Evolutionary conservation across 2,888 invertebrate species (phyloP).

Genomic region (Nymphalis c-album): DNA sequence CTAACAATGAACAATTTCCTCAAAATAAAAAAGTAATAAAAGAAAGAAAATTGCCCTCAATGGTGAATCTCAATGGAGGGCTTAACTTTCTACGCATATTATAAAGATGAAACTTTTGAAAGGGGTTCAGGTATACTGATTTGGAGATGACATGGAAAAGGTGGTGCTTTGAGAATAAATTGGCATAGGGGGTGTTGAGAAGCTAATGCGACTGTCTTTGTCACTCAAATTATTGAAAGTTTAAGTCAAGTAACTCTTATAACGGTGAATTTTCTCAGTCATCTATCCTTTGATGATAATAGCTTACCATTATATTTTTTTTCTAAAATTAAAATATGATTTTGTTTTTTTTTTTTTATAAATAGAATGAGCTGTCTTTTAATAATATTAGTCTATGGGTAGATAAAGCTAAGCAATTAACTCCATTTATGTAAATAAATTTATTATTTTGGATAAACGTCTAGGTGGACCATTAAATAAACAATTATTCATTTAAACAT

Average conservation of each 20-base stretch:
- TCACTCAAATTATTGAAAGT: constrained; percentile 37
- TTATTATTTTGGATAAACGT: too few species aligned
- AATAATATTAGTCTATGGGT: too few species aligned
- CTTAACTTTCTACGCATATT: constrained; percentile 54
- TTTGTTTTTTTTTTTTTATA: too few species aligned
- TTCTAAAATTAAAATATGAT: too few species aligned
- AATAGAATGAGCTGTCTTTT: too few species aligned
- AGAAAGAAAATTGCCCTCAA: constrained; percentile 51
- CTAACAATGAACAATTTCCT: constrained; percentile 51
- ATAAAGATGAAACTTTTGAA: constrained; percentile 67
- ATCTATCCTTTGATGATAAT: constrained; percentile 15
- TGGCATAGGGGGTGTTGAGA: constrained; percentile 21
- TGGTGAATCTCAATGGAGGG: constrained; percentile 46
- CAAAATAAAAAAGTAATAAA: constrained; percentile 57
- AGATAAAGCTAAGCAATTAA: too few species aligned
- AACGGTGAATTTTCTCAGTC: constrained; percentile 28
- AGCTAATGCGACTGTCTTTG: constrained; percentile 12
- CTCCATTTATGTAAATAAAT: too few species aligned
- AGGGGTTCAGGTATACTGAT: constrained; percentile 72
- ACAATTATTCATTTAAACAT: neutral
- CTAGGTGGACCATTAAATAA: neutral
- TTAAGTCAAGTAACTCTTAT: constrained; percentile 35
- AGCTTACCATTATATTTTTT: neutral
- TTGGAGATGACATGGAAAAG: constrained; percentile 58
- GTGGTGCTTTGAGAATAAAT: constrained; percentile 35